Evolutionary conservation across 2,797 vertebrate genomes (phyloP).

Genomic region (Amphiprion clarkii): DNA sequence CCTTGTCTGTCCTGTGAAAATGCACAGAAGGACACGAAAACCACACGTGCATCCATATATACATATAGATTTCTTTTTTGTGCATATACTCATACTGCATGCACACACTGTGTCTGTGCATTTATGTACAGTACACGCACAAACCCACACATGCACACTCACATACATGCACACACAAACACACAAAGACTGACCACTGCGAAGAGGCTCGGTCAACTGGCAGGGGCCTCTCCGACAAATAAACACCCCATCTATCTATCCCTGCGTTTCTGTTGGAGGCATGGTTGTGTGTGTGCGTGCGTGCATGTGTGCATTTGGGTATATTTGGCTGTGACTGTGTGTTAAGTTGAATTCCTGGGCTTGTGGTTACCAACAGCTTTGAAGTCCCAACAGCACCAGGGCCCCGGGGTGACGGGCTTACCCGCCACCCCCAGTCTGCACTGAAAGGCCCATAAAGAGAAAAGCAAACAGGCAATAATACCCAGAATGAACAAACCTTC

Average conservation of each 20-base stretch:
- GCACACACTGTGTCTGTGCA: neutral
- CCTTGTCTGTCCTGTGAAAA: constrained; percentile 34
- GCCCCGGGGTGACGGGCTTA: constrained; percentile 70
- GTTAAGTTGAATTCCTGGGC: constrained; percentile 84
- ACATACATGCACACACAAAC: neutral
- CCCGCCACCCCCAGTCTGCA: constrained; percentile 66
- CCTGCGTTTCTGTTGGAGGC: constrained; percentile 40
- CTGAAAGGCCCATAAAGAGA: constrained; percentile 81
- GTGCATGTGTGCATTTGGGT: constrained; percentile 20
- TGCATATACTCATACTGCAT: neutral
- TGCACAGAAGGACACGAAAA: too few species aligned
- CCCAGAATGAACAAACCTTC: constrained; percentile 76
- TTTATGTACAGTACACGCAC: constrained; percentile 5
- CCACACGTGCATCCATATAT: neutral
- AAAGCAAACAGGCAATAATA: constrained; percentile 85
- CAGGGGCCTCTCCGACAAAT: constrained; percentile 73
- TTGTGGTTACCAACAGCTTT: constrained; percentile 86
- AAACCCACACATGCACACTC: neutral
- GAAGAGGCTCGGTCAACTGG: constrained; percentile 68
- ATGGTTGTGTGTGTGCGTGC: constrained; percentile 16
- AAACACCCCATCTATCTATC: constrained; percentile 76
- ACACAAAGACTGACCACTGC: constrained; percentile 51
- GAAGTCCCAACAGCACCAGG: constrained; percentile 79
- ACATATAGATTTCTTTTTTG: neutral
- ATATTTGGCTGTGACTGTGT: constrained; percentile 46